Evolutionary conservation across 2,888 invertebrate genomes (phyloP).

Genomic region (Stenichneumon culpator): DNA sequence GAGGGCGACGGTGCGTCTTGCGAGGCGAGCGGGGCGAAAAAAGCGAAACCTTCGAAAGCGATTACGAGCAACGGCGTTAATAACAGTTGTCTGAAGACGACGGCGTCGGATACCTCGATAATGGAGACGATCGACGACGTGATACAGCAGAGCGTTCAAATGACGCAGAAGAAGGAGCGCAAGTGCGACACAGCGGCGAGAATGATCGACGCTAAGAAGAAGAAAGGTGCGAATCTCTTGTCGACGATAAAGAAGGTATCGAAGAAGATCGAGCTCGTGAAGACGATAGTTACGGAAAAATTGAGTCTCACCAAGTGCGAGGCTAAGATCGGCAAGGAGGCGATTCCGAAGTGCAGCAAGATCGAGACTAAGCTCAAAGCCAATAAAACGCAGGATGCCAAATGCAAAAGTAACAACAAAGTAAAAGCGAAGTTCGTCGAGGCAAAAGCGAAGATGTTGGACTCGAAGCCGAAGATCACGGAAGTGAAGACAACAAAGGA

Average conservation of each 20-base stretch:
- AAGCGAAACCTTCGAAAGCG: conserved; percentile 79
- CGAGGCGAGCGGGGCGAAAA: conserved; percentile 77
- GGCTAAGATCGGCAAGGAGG: conserved; percentile 62
- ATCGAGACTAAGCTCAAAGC: conserved; percentile 69
- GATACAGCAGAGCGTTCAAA: conserved; percentile 81
- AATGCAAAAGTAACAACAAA: conserved; percentile 71
- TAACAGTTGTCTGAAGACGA: conserved; percentile 68
- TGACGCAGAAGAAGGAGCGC: conserved; percentile 80
- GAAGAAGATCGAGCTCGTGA: conserved; percentile 85
- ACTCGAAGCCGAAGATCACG: conserved; percentile 66
- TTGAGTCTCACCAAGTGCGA: conserved; percentile 70
- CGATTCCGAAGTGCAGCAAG: conserved; percentile 60
- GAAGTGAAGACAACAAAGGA: conserved; percentile 64
- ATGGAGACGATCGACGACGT: conserved; percentile 83
- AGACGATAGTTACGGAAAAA: conserved; percentile 75
- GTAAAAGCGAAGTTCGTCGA: conserved; percentile 70
- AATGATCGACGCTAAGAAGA: conserved; percentile 64
- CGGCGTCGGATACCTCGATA: conserved; percentile 80
- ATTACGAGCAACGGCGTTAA: conserved; percentile 77
- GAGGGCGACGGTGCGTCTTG: conserved; percentile 73
- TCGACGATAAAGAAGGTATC: conserved; percentile 82
- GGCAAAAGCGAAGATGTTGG: conserved; percentile 68
- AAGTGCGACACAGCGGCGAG: conserved; percentile 72
- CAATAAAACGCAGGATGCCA: conserved; percentile 71
- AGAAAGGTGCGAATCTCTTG: conserved; percentile 72